Conservation (phyloP, 2,113 vertebrate species). For the Corapipo altera region DNA sequence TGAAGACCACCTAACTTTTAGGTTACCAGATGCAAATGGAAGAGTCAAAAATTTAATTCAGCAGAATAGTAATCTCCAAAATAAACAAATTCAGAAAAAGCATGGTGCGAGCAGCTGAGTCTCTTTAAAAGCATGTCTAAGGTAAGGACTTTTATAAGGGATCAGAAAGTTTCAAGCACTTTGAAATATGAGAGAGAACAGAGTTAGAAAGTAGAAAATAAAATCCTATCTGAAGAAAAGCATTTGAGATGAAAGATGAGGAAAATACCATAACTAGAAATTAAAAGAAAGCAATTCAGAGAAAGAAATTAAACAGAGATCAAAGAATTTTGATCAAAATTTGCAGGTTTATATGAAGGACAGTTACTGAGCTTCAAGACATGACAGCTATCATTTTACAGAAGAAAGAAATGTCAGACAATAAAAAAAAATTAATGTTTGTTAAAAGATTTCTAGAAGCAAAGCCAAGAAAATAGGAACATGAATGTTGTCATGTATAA, state of each 20-base stretch:
- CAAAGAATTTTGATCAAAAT: not conserved
- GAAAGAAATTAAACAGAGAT: not conserved
- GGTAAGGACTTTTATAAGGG: not conserved
- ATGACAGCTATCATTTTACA: fast-evolving
- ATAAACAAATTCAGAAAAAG: not conserved
- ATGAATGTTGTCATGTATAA: fast-evolving
- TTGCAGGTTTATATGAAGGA: not conserved
- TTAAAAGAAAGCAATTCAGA: not conserved
- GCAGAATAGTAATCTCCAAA: not conserved
- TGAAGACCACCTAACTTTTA: not conserved
- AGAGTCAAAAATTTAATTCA: not conserved
- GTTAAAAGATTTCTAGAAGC: not conserved
- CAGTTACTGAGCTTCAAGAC: not conserved
- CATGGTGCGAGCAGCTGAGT: not conserved
- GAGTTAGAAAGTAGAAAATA: not conserved
- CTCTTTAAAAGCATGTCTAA: not conserved
- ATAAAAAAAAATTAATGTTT: not conserved
- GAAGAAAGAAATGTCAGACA: not conserved
- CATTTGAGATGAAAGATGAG: not conserved
- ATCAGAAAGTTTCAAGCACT: not conserved
- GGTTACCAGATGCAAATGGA: not conserved
- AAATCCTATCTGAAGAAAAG: not conserved
- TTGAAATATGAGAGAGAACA: not conserved
- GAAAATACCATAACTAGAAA: not conserved
- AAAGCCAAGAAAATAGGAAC: not conserved